Evolutionary conservation across 2,113 vertebrate genomes (phyloP).

Genomic region (Upupa epops): DNA sequence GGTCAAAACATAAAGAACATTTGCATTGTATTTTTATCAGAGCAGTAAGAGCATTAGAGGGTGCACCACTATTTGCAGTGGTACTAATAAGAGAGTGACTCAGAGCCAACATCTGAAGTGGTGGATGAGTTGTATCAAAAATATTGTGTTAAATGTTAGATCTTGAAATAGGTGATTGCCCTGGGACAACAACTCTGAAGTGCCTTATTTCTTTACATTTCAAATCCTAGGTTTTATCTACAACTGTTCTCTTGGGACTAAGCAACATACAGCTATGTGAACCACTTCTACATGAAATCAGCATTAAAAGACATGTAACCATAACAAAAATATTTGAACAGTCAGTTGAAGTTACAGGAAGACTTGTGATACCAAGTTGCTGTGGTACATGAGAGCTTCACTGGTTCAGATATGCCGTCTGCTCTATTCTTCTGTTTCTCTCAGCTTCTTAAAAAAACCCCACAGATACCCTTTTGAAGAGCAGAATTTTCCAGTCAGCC

Average conservation of each 20-base stretch:
- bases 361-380: background rate
- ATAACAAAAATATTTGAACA: background rate
- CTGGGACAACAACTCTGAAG: background rate
- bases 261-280: background rate
- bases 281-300: background rate
- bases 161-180: background rate
- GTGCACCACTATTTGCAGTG: background rate
- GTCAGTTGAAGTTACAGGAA: background rate
- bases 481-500: background rate
- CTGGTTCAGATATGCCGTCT: background rate
- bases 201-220: background rate
- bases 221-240: background rate
- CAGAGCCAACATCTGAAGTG: background rate
- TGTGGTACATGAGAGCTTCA: rapidly evolving
- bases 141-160: background rate
- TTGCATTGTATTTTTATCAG: background rate
- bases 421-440: background rate
- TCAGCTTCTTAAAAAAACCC: background rate
- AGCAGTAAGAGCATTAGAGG: background rate
- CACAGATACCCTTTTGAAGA: background rate
- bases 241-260: background rate
- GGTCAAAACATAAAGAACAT: constrained; percentile 9
- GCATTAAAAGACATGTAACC: background rate
- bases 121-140: background rate
- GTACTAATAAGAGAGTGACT: background rate